A percentile compares a stretch with the other conserved stretches of the same genome.
phyloP scores from a whole-genome alignment of 2,113 vertebrate genomes.

The Echinops telfairi region DNA sequence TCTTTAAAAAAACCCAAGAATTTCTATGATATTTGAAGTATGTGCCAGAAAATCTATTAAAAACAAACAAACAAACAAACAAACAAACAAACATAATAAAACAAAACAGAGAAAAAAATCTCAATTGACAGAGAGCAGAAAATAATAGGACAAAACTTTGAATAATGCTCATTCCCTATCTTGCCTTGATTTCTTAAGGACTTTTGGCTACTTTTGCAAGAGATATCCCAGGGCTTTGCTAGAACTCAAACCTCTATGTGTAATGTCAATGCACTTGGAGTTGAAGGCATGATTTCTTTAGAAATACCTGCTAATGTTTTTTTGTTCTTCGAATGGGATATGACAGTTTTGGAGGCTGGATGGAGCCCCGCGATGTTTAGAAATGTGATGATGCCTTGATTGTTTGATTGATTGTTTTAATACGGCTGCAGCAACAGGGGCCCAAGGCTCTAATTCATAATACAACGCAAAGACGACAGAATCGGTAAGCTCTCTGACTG shows the following conservation, averaged over 20 bases:
- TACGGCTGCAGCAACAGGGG: not conserved
- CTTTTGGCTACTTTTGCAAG: slow-evolving; percentile 12
- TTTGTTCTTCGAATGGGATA: not conserved
- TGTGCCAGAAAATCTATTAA: too few relatives aligned
- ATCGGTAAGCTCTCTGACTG: not conserved
- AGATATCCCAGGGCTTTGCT: not conserved
- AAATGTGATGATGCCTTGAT: not conserved
- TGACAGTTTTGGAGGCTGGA: not conserved
- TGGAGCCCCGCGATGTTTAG: not conserved
- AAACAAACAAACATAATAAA: too few relatives aligned
- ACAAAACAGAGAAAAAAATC: too few relatives aligned
- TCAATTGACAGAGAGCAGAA: too few relatives aligned
- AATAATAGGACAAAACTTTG: too few relatives aligned
- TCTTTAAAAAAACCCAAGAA: not conserved
- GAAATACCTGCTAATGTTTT: not conserved
- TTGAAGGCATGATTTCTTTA: slow-evolving; percentile 1
- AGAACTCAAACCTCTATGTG: not conserved
- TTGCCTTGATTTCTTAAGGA: not conserved
- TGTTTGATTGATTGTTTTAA: slow-evolving; percentile 17
- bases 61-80: too few relatives aligned
- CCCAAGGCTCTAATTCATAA: not conserved
- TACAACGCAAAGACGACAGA: slow-evolving; percentile 23
- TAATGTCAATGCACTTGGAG: not conserved
- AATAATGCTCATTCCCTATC: not conserved
- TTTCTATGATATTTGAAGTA: too few relatives aligned